Evolutionary conservation across 2,797 vertebrate genomes (phyloP), one percentile per base, ranked within the genome.

Genomic region (Cheirogaleus major): DNA sequence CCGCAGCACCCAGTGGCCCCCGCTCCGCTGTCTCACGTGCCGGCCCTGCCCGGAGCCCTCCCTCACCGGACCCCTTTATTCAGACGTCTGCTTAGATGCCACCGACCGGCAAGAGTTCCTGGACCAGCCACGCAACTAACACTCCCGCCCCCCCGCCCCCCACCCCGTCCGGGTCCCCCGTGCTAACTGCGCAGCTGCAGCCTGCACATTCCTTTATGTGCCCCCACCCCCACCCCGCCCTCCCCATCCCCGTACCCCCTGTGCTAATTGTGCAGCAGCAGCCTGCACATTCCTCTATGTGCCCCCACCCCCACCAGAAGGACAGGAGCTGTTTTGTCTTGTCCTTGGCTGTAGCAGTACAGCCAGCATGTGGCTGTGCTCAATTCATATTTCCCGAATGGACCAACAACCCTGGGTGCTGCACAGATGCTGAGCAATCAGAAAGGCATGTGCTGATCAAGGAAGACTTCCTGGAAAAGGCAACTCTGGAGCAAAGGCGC

Each of bases 1-100:
- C 32, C 12, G 1, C 61, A 14, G 52, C 2, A 5, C 30, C 61
- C 61, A 30, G 25, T 2, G 4, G 61, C 45, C 48, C 48, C 72
- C 1, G 0, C 17, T 27, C 45, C 48, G 48, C 52, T 30, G 1
- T 13, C 2, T 3, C 61, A 32, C 1, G 5, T 2, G 75, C 59
- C 0, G 35, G 3, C 20, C 38, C 75, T 12, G 20, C 48, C 81
- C n/a, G 11, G 22, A 52, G 57, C 61, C 84, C 65, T 23, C 43
- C 13, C 55, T 17, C 38, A 7, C 14, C 32, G n/a, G 45, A 18
- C 6, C 2, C 30, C 79, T 65, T 22, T 27, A 7, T 38, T 35
- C 1, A 6, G 50, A 52, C 50, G 12, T 20, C 52, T 41, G 15
- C 17, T 35, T 27, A 45, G 52, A 65, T 20, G 75, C 9, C 25